Evolutionary conservation across 2,888 invertebrate species (phyloP), one percentile per base, ranked within the genome.

Genomic region (Pachydiplax longipennis): DNA sequence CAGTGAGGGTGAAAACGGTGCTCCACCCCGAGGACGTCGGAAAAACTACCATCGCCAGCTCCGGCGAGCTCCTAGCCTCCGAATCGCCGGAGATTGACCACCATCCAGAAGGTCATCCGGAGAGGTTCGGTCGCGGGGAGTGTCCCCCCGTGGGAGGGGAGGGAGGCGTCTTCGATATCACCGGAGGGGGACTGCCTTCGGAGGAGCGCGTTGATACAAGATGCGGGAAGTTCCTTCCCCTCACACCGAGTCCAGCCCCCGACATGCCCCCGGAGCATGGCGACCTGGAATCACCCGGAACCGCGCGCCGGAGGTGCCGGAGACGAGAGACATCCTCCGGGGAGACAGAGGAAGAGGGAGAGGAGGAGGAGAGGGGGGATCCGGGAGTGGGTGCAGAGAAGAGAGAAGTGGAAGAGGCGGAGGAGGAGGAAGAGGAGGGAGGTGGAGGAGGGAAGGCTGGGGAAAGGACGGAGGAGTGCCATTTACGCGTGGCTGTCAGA

Each of bases 181-280:
- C 87, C 87, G 58, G 61, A 58, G 87, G 87, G 87, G 87, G 61
- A 61, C 58, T 37, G 87, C 87, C 87, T 61, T 87, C 61, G 58
- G 87, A 61, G 61, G 40, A 87, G 87, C 58, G 87, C 61, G 61
- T 87, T n/a, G 87, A 61, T 58, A 87, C 87, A 87, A 87, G 31
- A 87, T 87, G 87, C 87, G 87, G 87, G 87, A 87, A 61, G 87
- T n/a, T 53, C 87, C 61, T 31, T 61, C 87, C 61, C 87, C 61
- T 87, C 87, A 53, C n/a, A 58, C 35, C 31, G 61, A 58, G 87
- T 58, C 87, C 87, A 58, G 87, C 87, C 87, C 87, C 87, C 87
- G 87, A 87, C 87, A 87, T 87, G 87, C 87, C 61, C 87, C 61
- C 87, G 87, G 87, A 87, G 87, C 87, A 87, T 87, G 87, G 87